Evolutionary conservation across 2,888 invertebrate species (phyloP).

Genomic region (Oligia strigilis): DNA sequence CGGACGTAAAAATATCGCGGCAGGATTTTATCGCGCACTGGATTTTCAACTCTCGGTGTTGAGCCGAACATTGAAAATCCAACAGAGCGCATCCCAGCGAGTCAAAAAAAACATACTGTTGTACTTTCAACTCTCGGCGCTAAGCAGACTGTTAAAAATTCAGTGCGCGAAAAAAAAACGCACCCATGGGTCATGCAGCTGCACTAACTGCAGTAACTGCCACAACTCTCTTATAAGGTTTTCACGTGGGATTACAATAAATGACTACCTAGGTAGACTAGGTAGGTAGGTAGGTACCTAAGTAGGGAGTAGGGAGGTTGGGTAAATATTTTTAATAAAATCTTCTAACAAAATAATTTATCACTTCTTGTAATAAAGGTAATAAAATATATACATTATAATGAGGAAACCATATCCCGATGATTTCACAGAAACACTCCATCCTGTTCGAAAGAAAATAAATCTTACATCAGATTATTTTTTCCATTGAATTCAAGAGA

Average conservation of each 20-base stretch:
- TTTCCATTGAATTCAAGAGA: background rate
- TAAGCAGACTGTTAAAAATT: too few relatives aligned
- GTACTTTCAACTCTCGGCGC: too few relatives aligned
- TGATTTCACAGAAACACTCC: slow-evolving; percentile 35
- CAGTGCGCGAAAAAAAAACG: background rate
- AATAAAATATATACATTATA: background rate
- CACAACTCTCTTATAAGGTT: background rate
- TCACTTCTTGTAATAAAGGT: slow-evolving; percentile 26
- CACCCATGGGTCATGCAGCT: background rate
- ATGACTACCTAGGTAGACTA: background rate
- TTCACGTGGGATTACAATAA: slow-evolving; percentile 4
- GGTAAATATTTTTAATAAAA: background rate
- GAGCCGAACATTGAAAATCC: too few relatives aligned
- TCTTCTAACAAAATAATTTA: slow-evolving; percentile 16
- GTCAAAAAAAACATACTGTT: too few relatives aligned
- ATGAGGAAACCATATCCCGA: slow-evolving; percentile 18
- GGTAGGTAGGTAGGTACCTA: too few relatives aligned
- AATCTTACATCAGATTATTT: slow-evolving; percentile 6
- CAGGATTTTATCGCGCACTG: background rate
- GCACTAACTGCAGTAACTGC: background rate
- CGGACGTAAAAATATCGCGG: background rate
- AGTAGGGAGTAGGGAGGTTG: background rate
- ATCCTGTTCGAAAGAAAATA: slow-evolving; percentile 33
- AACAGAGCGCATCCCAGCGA: too few relatives aligned
- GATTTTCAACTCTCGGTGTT: background rate